phyloP scores from a whole-genome alignment of 2,888 invertebrate genomes.

The Sipunculus nudus region DNA sequence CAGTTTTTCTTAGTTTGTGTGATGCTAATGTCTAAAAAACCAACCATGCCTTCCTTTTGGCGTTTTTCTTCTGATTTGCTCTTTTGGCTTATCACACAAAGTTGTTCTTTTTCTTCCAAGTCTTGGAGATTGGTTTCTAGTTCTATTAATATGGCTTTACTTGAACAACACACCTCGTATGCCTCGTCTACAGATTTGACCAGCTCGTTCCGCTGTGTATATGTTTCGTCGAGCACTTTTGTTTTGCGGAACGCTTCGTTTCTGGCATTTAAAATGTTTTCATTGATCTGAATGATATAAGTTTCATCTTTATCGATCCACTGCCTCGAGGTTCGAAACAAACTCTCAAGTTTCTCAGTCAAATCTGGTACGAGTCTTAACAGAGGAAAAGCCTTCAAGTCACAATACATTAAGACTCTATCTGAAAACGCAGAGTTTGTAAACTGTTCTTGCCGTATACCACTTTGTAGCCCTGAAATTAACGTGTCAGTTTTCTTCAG shows the following conservation, averaged over 20 bases:
- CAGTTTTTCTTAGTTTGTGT: conserved; percentile 61
- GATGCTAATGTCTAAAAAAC: conserved; percentile 60
- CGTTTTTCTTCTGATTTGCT: conserved; percentile 50
- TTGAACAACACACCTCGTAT: conserved; percentile 51
- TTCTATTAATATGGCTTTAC: conserved; percentile 52
- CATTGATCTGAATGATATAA: conserved; percentile 58
- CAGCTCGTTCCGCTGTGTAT: conserved; percentile 53
- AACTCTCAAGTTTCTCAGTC: conserved; percentile 47
- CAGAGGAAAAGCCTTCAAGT: conserved; percentile 59
- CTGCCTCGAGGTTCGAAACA: conserved; percentile 49
- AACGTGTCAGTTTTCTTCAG: too few relatives aligned
- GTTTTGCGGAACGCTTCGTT: conserved; percentile 48
- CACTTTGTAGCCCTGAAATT: too few relatives aligned
- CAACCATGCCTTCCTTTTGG: conserved; percentile 62
- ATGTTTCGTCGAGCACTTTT: conserved; percentile 50
- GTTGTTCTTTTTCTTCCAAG: conserved; percentile 50
- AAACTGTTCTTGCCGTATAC: conserved; percentile 54
- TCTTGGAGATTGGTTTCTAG: conserved; percentile 54
- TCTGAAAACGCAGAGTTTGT: conserved; percentile 51
- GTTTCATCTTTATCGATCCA: conserved; percentile 61
- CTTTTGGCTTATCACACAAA: conserved; percentile 47
- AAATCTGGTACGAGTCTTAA: conserved; percentile 57
- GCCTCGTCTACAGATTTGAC: conserved; percentile 55
- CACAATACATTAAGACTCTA: conserved; percentile 52
- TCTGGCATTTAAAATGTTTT: conserved; percentile 55